Evolutionary conservation across 2,888 invertebrate genomes (phyloP), one percentile per base, ranked within the genome.

Genomic region (Strigamia transsilvanica): DNA sequence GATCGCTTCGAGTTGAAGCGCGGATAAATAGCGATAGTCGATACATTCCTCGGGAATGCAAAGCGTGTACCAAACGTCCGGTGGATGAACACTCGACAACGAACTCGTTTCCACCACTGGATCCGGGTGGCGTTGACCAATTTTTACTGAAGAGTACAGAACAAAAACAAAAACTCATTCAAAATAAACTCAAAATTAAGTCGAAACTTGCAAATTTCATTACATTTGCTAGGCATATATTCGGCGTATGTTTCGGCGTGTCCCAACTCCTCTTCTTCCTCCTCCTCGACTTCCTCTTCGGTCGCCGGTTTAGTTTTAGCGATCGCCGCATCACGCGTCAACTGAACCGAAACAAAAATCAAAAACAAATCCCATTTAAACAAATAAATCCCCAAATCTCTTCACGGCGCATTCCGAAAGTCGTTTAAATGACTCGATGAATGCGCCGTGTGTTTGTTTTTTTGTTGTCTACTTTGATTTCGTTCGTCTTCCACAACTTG

Each of bases 31-130:
- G 0, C 98, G 97, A 82, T 91, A 91, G 87, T 94, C 93, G 82
- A 98, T 93, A 0, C 93, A 92, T 85, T 95, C 93, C 82, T 93
- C 93, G 0, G 99, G 98, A 73, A 91, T 88, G 51, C 86, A 85
- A 81, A 94, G 84, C 51, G 87, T 86, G 89, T 98, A 99, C 90
- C 94, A 94, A 82, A 98, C 94, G 88, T 98, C 96, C 0, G 95
- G 94, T 0, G 98, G 97, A 86, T 96, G 95, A 81, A 99, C 98
- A 56, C 97, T 97, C 0, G 98, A 96, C 77, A 99, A 90, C 0
- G 99, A 98, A 10, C 98, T 98, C 0, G 99, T 99, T 89, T 99
- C 99, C 10, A 99, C 99, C 7, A 99, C 99, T 0, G 97, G 94
- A 90, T 99, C 99, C 0, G 99, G 99, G 91, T 99, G 99, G 87